phyloP scores from a whole-genome alignment of 1,140 invertebrate species.

The Solenopsis fugax region DNA sequence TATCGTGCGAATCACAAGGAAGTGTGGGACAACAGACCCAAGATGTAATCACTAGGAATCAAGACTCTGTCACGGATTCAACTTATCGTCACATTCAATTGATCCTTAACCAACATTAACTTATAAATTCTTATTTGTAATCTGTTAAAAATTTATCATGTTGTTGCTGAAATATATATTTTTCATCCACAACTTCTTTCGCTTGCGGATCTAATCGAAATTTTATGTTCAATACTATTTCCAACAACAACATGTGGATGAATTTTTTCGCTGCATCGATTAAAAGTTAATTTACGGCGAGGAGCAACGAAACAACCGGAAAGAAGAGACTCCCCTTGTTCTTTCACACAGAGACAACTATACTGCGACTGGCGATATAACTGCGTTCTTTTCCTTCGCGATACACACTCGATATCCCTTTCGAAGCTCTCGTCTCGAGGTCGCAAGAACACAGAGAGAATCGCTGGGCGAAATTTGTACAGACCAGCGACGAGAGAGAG shows the following conservation, averaged over 20 bases:
- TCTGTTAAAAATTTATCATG: not conserved
- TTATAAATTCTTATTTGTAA: not conserved
- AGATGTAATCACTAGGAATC: conserved; percentile 41
- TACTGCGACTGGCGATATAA: conserved; percentile 17
- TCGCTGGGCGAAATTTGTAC: conserved; percentile 55
- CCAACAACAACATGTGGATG: not conserved
- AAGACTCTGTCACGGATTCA: conserved; percentile 20
- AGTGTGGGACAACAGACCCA: conserved; percentile 5
- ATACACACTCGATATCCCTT: conserved; percentile 11
- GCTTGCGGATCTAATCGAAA: not conserved
- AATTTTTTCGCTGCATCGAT: not conserved
- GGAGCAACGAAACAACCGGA: conserved; percentile 22
- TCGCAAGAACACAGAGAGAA: conserved; percentile 55
- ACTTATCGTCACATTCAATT: conserved; percentile 7
- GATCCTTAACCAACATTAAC: not conserved
- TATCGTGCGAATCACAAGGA: conserved; percentile 29
- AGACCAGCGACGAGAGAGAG: conserved; percentile 46
- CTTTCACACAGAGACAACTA: not conserved
- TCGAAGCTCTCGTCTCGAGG: conserved; percentile 43
- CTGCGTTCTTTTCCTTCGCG: not conserved
- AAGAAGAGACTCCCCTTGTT: conserved; percentile 2
- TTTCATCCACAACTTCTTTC: not conserved
- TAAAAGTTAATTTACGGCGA: conserved; percentile 36
- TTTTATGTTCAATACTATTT: not conserved
- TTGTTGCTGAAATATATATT: not conserved